A percentile compares a stretch with the other conserved stretches of the same genome.
phyloP scores from a whole-genome alignment of 92 coral and sea anemone genomes.

The Epizoanthus fatuus region DNA sequence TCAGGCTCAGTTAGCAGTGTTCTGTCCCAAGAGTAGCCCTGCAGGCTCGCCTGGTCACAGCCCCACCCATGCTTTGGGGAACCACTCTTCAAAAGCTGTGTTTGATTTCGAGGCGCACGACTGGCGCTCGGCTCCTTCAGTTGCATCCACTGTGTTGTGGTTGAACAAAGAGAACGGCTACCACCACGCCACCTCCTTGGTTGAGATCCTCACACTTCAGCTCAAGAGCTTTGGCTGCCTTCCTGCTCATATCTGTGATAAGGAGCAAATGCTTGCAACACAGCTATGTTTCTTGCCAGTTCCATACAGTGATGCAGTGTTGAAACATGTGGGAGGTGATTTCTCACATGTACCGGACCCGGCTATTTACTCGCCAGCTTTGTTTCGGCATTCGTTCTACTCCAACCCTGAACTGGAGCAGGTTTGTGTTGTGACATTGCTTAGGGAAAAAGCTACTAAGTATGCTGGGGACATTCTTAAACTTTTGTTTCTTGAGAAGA shows the following conservation, averaged over 20 bases:
- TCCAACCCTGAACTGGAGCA: slow-evolving; percentile 96
- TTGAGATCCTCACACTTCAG: slow-evolving; percentile 56
- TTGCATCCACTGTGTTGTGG: slow-evolving; percentile 83
- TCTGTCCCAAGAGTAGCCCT: slow-evolving; percentile 76
- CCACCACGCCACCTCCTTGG: slow-evolving; percentile 79
- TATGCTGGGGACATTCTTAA: slow-evolving; percentile 74
- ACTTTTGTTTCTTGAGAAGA: slow-evolving; percentile 58
- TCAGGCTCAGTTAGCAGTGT: slow-evolving; percentile 77
- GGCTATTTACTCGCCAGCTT: slow-evolving; percentile 77
- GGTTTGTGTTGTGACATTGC: slow-evolving; percentile 87
- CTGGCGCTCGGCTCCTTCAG: slow-evolving; percentile 39
- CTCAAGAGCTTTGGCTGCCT: slow-evolving; percentile 47
- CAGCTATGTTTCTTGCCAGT: slow-evolving; percentile 74
- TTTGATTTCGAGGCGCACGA: slow-evolving; percentile 54
- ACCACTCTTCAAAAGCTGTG: background rate
- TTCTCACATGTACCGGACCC: slow-evolving; percentile 75
- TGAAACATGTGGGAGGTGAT: slow-evolving; percentile 79
- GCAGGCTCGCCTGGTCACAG: slow-evolving; percentile 32
- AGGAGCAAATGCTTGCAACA: slow-evolving; percentile 54
- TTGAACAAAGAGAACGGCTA: slow-evolving; percentile 88
- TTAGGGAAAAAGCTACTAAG: slow-evolving; percentile 80
- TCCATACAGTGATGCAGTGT: slow-evolving; percentile 78
- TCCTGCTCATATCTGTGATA: slow-evolving; percentile 60
- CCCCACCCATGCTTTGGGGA: slow-evolving; percentile 7
- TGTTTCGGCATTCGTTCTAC: slow-evolving; percentile 85